Percentiles rank a stretch among this genome's conserved stretches.
Evolutionary conservation across 2,797 vertebrate species (phyloP).

Genomic region (Gorsachius magnificus): DNA sequence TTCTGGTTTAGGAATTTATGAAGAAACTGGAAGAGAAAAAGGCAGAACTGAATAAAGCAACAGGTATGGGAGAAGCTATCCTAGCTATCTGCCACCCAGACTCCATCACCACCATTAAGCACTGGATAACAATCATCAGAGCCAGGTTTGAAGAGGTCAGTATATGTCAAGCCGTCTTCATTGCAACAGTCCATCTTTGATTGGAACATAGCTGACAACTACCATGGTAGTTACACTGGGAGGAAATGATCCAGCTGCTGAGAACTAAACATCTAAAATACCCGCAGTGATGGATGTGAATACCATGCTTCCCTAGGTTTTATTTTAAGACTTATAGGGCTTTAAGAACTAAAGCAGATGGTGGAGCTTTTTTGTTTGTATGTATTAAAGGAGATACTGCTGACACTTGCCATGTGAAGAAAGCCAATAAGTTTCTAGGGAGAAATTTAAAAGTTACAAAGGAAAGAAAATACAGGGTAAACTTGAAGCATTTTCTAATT

Average conservation of each 20-base stretch:
- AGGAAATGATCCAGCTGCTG: slow-evolving; percentile 27
- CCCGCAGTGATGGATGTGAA: not conserved
- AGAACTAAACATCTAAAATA: slow-evolving; percentile 39
- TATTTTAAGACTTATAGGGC: not conserved
- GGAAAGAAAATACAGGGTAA: not conserved
- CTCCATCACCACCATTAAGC: slow-evolving; percentile 97
- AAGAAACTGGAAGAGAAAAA: slow-evolving; percentile 96
- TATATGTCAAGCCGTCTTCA: not conserved
- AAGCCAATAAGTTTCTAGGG: not conserved
- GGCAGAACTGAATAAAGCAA: slow-evolving; percentile 88
- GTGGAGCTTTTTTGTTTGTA: slow-evolving; percentile 14
- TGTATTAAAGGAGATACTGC: slow-evolving; percentile 10
- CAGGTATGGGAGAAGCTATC: slow-evolving; percentile 91
- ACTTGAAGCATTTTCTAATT: not conserved
- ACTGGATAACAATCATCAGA: slow-evolving; percentile 99
- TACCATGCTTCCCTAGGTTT: not conserved
- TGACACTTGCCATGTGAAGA: not conserved
- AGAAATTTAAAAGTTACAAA: not conserved
- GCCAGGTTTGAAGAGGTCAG: slow-evolving; percentile 98
- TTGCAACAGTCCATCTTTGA: not conserved
- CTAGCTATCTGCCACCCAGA: slow-evolving; percentile 96
- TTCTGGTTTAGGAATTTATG: slow-evolving; percentile 89
- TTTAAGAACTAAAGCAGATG: slow-evolving; percentile 43
- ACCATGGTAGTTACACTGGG: not conserved
- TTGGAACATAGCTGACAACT: not conserved